These are phyloP conservation scores for Planococcus citri DNA, from an alignment of 1,140 invertebrate species.

Conservation along the genomic window DNA sequence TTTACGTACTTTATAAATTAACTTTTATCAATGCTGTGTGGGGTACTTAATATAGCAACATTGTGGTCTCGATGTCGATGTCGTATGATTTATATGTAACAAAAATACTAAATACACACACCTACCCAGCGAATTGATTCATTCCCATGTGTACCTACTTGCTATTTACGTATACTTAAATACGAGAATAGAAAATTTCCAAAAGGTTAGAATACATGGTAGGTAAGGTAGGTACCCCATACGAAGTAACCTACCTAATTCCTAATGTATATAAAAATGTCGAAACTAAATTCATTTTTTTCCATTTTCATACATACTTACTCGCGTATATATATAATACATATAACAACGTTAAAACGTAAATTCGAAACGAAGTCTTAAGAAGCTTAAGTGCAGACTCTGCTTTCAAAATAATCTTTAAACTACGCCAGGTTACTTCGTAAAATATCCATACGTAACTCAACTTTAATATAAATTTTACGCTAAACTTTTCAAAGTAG, in stretches of 20 bases:
- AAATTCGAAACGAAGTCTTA: constrained; percentile 3
- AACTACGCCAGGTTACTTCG: constrained; percentile 1
- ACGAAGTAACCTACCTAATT: not conserved
- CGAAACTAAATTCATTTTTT: not conserved
- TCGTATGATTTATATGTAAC: not conserved
- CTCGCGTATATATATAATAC: too few species aligned
- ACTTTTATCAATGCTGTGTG: not conserved
- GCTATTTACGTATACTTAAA: too few species aligned
- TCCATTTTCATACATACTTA: too few species aligned
- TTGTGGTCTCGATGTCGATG: too few species aligned
- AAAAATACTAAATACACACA: too few species aligned
- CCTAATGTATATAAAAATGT: not conserved
- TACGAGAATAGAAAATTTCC: not conserved
- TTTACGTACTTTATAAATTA: constrained; percentile 8
- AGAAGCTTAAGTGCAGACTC: constrained; percentile 1
- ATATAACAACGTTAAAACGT: not conserved
- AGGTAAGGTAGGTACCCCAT: too few species aligned
- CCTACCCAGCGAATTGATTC: too few species aligned
- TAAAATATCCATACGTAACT: constrained; percentile 4
- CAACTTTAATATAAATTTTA: constrained; percentile 8
- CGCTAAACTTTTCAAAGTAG: not conserved
- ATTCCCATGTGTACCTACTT: too few species aligned
- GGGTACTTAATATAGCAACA: too few species aligned
- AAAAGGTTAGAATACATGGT: too few species aligned
- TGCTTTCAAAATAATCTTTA: constrained; percentile 8